Conservation (phyloP, 2,113 vertebrate genomes). For the Haliaeetus leucogaster region DNA sequence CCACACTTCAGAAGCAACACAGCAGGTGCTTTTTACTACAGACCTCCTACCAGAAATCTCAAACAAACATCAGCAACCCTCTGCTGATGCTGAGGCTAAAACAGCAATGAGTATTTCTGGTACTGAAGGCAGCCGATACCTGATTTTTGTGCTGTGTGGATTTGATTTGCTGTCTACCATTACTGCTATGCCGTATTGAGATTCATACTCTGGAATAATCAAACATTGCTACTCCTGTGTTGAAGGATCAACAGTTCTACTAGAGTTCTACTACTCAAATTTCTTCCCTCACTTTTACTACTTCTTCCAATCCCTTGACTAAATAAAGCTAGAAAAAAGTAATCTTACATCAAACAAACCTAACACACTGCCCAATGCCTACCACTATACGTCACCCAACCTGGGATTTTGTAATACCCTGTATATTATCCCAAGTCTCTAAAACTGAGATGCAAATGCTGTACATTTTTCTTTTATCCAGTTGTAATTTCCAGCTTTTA, state of each 20-base stretch:
- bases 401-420: neutral
- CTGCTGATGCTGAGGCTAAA: neutral
- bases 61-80: neutral
- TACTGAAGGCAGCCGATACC: neutral
- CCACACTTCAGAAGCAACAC: neutral
- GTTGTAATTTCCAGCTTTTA: neutral
- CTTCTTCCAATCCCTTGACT: neutral
- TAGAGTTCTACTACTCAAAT: neutral
- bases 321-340: neutral
- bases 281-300: neutral
- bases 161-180: neutral
- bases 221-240: neutral
- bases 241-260: neutral
- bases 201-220: neutral
- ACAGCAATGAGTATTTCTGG: neutral
- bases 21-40: neutral
- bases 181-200: neutral
- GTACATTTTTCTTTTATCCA: neutral
- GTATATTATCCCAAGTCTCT: neutral
- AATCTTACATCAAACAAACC: neutral
- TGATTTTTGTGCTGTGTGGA: neutral
- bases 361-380: neutral
- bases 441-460: neutral
- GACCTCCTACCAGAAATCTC: neutral
- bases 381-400: accelerated